Base-by-base conservation (phyloP, 2,888 invertebrate genomes). In the Drosophila borborema region DNA sequence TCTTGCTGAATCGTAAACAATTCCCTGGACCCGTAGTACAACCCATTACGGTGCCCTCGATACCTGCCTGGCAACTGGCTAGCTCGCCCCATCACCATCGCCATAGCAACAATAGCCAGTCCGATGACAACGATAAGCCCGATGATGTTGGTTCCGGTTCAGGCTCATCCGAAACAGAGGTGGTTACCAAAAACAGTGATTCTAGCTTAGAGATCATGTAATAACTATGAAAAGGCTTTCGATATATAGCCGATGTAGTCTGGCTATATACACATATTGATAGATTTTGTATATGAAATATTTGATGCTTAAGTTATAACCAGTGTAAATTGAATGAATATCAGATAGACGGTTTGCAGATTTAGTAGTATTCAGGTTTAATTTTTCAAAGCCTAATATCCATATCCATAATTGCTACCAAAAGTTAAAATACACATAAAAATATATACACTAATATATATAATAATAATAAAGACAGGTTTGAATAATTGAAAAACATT, bases 1-100 rank as follows among this genome's bases (percentile, higher is more conserved):
- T 96, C 61, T 92, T 96, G 53, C 93, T 96, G 23, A 96, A 95
- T 93, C 95, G 97, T 89, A 97, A 97, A 92, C 97, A 97, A 93
- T 97, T 97, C 92, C 96, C 97, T 23, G 94, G 95, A 14, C 94
- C 96, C 3, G 95, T 94, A 14, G 95, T 94, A 14, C 94, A 95
- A 3, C 93, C 95, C 0, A 94, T 95, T 34, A 45, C 83, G 3
- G 81, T 86, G 28, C 95, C 96, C 1, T 96, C 96, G 1, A 97
- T 97, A 81, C 97, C 97, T 23, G 95, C 96, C 16, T 97, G 97
- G 97, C 97, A 97, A 92, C 93, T 96, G 69, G 81, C 86, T n/a
- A 95, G 90, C 31, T 83, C 92, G 1, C 83, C 90, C 2, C 87
- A 85, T 64, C 90, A 82, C 23, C 90, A 94, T 93, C 91, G 85